Percentiles rank a stretch among this genome's conserved stretches.
Evolutionary conservation across 1,140 invertebrate species (phyloP).

Genomic region (Solenopsis invicta): DNA sequence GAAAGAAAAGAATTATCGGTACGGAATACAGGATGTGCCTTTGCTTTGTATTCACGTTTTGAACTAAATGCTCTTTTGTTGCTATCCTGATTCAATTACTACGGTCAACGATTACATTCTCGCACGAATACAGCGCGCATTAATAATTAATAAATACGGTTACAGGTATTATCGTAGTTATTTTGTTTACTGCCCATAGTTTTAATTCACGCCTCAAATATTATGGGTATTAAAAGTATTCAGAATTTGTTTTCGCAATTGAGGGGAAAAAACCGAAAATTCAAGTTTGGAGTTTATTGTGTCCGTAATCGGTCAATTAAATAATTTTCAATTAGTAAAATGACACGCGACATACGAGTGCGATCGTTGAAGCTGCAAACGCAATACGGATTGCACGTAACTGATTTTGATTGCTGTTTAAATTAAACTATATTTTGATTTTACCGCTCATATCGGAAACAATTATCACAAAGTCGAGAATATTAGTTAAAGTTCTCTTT

Average conservation of each 20-base stretch:
- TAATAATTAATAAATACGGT: conserved; percentile 36
- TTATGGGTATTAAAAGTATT: neutral
- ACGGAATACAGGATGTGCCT: neutral
- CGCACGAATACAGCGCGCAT: neutral
- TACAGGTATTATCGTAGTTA: conserved; percentile 14
- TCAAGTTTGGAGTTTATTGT: neutral
- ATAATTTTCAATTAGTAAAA: conserved; percentile 70
- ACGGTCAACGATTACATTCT: conserved; percentile 14
- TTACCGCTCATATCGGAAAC: conserved; percentile 6
- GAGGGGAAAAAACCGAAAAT: conserved; percentile 18
- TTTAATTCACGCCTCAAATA: neutral
- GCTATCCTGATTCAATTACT: conserved; percentile 7
- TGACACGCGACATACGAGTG: conserved; percentile 40
- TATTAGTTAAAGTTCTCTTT: neutral
- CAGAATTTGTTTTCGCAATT: conserved; percentile 1
- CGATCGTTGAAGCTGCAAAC: conserved; percentile 12
- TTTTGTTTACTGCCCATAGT: neutral
- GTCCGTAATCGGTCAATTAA: conserved; percentile 52
- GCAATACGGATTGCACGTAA: conserved; percentile 46
- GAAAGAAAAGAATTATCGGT: conserved; percentile 19
- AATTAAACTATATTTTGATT: conserved; percentile 68
- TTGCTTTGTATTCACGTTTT: neutral
- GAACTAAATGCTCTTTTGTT: conserved; percentile 2
- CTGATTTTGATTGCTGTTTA: conserved; percentile 60
- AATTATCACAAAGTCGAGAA: conserved; percentile 44